A percentile compares a stretch with the other conserved stretches of the same genome.
These are phyloP conservation scores for Urocitellus parryii DNA, from an alignment of 2,113 vertebrate genomes.

Conservation along the genomic window DNA sequence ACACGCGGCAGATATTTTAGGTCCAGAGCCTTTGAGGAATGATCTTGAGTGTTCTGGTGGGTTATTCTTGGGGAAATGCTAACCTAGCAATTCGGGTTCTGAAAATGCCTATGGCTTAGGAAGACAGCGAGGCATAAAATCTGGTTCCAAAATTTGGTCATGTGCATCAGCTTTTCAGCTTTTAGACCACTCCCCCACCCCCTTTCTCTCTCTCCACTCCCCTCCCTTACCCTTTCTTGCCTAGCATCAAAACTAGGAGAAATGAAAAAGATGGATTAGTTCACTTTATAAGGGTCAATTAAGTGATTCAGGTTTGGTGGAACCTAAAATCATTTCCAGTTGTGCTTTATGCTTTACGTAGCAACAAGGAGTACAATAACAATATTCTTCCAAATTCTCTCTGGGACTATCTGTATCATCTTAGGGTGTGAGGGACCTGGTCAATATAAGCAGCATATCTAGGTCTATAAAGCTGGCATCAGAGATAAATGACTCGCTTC, in stretches of 20 bases:
- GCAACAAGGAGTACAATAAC: neutral
- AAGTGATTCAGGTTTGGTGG: neutral
- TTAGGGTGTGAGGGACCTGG: neutral
- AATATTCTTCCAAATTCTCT: neutral
- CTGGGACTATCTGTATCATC: neutral
- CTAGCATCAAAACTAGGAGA: neutral
- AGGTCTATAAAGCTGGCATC: neutral
- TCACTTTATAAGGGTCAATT: neutral
- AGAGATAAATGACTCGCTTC: neutral
- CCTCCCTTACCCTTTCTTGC: neutral
- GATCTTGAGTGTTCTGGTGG: slow-evolving; percentile 62
- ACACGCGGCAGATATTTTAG: slow-evolving; percentile 34
- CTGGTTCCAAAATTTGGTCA: neutral
- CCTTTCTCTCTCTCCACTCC: neutral
- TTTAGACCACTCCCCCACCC: neutral
- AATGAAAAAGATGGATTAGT: neutral
- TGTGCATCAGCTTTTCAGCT: neutral
- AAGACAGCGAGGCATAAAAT: neutral
- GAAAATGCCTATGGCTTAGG: slow-evolving; percentile 3
- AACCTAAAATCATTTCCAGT: neutral
- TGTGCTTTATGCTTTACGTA: neutral
- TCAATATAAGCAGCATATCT: neutral
- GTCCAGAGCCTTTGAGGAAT: slow-evolving; percentile 67
- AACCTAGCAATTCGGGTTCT: slow-evolving; percentile 61
- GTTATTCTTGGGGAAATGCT: slow-evolving; percentile 72